Evolutionary conservation across 2,888 invertebrate species (phyloP), one percentile per base, ranked within the genome.

Genomic region (Callimorpha dominula): DNA sequence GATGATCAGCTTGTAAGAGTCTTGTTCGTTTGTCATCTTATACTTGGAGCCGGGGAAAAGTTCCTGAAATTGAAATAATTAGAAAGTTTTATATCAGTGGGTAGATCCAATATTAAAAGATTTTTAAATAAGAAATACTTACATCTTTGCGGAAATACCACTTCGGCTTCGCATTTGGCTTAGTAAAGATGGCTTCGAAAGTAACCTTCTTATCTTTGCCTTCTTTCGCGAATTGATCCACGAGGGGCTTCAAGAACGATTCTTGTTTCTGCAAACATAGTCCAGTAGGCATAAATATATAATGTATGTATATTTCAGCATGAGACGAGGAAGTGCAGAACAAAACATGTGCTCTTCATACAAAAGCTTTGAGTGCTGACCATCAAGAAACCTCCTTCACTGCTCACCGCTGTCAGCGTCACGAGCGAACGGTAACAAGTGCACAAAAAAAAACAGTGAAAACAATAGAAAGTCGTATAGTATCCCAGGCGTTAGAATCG

Each of bases 11-110:
- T 97, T 98, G 92, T 99, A 99, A 1, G 97, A 97, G 88, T 99
- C 99, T 87, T 98, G 98, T 91, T 99, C 99, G 88, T 97, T 98
- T 87, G 98, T 98, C 94, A 99, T 98, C 95, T 99, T 99, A 93
- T 98, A 99, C 94, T 99, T 99, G 74, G 99, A 98, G 82, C 99
- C 99, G 79, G 98, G 97, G 96, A 99, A 99, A 69, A 99, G 96
- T 96, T 99, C 99, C 98, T 99, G 57, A 20, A 60, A 31, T 20
- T 2, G 0, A 15, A 54, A 43, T 20, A 60, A 46, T 4, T 9
- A 11, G 20, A 31, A 3, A 17, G 6, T 15, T 46, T 42, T 54
- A 20, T 17, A 60, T 15, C 43, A 17, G 2, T 42, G 6, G 8
- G n/a, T 6, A 4, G 14, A n/a, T 17, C 1, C 15, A 31, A 15